These are phyloP conservation scores for Phalacrocorax pelagicus DNA, from an alignment of 2,113 vertebrate genomes.

Conservation along the genomic window DNA sequence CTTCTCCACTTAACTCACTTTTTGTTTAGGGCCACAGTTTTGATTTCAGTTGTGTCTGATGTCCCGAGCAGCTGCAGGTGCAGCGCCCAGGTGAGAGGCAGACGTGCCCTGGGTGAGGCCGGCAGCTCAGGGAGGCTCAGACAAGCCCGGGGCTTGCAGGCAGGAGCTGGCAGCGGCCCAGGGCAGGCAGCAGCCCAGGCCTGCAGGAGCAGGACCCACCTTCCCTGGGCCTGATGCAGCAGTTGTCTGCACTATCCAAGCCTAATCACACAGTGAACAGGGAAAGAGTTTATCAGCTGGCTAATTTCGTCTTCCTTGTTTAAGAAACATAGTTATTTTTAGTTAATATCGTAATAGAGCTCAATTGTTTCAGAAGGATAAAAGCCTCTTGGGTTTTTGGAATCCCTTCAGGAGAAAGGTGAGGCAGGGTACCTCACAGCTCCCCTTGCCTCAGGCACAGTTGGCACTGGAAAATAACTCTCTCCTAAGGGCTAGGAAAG, in stretches of 20 bases:
- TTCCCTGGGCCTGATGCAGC: neutral
- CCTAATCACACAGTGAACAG: neutral
- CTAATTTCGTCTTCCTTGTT: neutral
- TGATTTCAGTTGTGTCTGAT: neutral
- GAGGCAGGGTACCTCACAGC: neutral
- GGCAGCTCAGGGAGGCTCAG: neutral
- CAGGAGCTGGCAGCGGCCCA: neutral
- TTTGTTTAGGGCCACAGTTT: fast-evolving
- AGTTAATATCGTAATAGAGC: neutral
- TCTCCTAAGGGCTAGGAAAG: neutral
- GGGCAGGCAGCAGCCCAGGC: neutral
- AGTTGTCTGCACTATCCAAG: too few relatives aligned
- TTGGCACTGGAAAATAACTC: fast-evolving
- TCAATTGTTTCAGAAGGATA: neutral
- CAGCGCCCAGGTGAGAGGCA: fast-evolving
- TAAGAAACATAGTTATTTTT: neutral
- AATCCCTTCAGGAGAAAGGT: neutral
- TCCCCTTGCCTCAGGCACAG: neutral
- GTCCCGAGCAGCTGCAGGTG: neutral
- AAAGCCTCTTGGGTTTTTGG: neutral
- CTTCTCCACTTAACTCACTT: neutral
- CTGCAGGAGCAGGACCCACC: neutral
- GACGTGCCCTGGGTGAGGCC: neutral
- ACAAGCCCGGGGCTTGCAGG: neutral
- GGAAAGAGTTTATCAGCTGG: neutral